These are phyloP conservation scores for Drosophila baimaii DNA, from an alignment of 1,140 invertebrate genomes.

Conservation along the genomic window DNA sequence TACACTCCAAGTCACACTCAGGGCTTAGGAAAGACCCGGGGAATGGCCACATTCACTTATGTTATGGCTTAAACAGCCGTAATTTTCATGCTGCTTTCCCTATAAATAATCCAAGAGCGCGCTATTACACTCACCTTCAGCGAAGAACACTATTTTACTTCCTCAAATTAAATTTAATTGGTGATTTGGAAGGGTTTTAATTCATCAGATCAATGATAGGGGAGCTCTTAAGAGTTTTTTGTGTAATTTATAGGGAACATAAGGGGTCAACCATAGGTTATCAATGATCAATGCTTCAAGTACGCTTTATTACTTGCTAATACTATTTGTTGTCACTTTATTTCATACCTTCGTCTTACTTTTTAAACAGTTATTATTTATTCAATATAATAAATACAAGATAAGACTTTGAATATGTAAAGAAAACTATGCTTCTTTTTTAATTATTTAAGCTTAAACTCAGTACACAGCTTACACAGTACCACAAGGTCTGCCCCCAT, in stretches of 20 bases:
- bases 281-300: neutral
- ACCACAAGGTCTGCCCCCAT: constrained; percentile 2
- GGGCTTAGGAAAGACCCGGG: constrained; percentile 5
- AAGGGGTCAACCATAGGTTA: neutral
- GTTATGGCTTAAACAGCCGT: constrained; percentile 6
- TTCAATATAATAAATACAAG: neutral
- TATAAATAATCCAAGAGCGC: constrained; percentile 3
- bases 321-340: neutral
- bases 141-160: constrained; percentile 8
- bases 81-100: constrained; percentile 10
- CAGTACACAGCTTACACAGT: constrained; percentile 8
- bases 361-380: neutral
- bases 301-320: neutral
- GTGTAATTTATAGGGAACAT: neutral
- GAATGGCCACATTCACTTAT: constrained; percentile 26
- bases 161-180: constrained; percentile 16
- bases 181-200: neutral
- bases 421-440: neutral
- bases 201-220: neutral
- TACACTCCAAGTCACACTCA: constrained; percentile 8
- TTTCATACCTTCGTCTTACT: neutral
- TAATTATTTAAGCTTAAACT: neutral
- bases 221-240: neutral
- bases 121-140: neutral
- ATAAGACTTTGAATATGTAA: no score